A percentile compares a stretch with the other conserved stretches of the same genome.
Evolutionary conservation across 2,888 invertebrate genomes (phyloP).

Genomic region (Syrphus vitripennis): DNA sequence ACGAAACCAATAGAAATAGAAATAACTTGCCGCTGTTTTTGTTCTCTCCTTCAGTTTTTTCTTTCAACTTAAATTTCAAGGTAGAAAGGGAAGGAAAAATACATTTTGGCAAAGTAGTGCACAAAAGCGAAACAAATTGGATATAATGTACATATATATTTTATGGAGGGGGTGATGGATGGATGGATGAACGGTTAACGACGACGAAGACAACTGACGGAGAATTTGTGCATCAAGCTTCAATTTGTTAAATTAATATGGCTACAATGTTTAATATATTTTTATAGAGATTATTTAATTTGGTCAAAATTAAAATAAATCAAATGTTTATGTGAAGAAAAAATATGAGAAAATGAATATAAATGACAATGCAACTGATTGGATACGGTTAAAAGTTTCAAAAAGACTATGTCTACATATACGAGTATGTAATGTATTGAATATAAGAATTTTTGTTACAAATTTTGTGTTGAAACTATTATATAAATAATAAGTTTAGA

Average conservation of each 20-base stretch:
- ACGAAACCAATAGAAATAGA: constrained; percentile 52
- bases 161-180: not conserved
- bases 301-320: too few species aligned
- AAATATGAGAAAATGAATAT: not conserved
- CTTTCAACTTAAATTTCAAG: constrained; percentile 5
- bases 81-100: constrained; percentile 8
- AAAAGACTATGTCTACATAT: too few species aligned
- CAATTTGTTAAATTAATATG: constrained; percentile 32
- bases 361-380: constrained; percentile 2
- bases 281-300: constrained; percentile 51
- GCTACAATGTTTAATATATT: constrained; percentile 52
- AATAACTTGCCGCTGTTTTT: constrained; percentile 41
- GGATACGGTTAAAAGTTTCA: too few species aligned
- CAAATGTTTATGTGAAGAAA: too few species aligned
- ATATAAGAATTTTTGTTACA: too few species aligned
- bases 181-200: too few species aligned
- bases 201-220: not conserved
- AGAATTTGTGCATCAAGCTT: not conserved
- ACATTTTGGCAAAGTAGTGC: constrained; percentile 51
- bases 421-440: too few species aligned
- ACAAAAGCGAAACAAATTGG: constrained; percentile 19
- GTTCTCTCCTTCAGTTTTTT: not conserved
- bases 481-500: too few species aligned
- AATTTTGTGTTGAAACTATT: too few species aligned
- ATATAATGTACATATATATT: too few species aligned